Percentiles rank a stretch among this genome's conserved stretches.
Evolutionary conservation across 2,797 vertebrate genomes (phyloP).

Genomic region (Phalloptychus januarius): DNA sequence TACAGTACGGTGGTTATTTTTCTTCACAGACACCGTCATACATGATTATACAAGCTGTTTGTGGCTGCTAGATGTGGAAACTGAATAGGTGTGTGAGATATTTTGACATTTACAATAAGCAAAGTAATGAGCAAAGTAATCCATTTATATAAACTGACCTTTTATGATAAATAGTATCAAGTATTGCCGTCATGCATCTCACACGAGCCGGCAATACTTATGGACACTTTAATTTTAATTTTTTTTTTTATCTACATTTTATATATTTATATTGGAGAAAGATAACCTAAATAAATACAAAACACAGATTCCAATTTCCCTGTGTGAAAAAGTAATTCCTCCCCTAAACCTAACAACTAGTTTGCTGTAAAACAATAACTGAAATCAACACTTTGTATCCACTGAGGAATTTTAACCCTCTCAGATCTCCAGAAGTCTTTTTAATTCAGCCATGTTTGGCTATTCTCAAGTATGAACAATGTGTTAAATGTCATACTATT

Average conservation of each 20-base stretch:
- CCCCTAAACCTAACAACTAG: not conserved
- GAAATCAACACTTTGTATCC: not conserved
- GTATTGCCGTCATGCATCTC: not conserved
- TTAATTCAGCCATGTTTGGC: not conserved
- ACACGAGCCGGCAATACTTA: too few species aligned
- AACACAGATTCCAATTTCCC: not conserved
- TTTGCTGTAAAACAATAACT: not conserved
- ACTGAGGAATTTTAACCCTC: not conserved
- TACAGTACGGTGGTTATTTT: constrained; percentile 43
- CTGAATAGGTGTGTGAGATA: constrained; percentile 40
- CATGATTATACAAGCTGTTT: constrained; percentile 64
- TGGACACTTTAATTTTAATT: too few species aligned
- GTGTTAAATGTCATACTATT: not conserved
- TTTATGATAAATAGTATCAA: not conserved
- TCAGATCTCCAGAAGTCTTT: not conserved
- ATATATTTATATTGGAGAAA: not conserved
- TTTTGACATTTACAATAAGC: not conserved
- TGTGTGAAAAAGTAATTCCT: not conserved
- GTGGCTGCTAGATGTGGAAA: constrained; percentile 43
- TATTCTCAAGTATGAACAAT: not conserved
- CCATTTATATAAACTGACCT: not conserved
- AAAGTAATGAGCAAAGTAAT: not conserved
- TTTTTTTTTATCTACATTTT: too few species aligned
- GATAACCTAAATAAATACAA: not conserved
- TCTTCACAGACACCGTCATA: constrained; percentile 36